Evolutionary conservation across 2,113 vertebrate species (phyloP), one percentile per base, ranked within the genome.

Genomic region (Corythornis vintsioides): DNA sequence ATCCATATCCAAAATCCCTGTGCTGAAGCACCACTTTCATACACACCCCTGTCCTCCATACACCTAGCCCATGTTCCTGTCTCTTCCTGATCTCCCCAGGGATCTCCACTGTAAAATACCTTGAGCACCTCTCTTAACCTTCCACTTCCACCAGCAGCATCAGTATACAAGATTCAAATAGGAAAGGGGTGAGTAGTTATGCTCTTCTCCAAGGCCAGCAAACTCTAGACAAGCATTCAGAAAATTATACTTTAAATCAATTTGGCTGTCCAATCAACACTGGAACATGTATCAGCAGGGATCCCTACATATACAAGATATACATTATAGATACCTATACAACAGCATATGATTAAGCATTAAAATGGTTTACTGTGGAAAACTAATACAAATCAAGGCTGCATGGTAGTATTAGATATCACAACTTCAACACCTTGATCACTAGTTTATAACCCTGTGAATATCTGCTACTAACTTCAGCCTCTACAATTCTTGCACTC

Each of bases 221-320:
- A 89, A 40, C 7, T 16, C 29, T 33, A 60, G 33, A 47, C 31
- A 57, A n/a, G 40, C 24, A 55, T 60, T 73, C 45, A 60, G 55
- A 73, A 87, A 65, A 65, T n/a, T 3, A n/a, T 0, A 65, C 7
- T 69, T 84, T 55, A 69, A 83, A 76, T 17, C 15, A 25, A 22
- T 47, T 11, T 65, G 22, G 28, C 38, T 45, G 43, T 69, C 59
- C 35, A 69, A 2, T 26, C 35, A 38, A 33, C 25, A 21, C 5
- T 9, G 50, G 50, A 73, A 65, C 0, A 0, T 13, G 6, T 20
- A 52, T 7, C 15, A 12, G 11, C 33, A 20, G 53, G 19, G 48
- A n/a, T 33, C 29, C 0, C 55, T 16, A 47, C 26, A 40, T 8
- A 31, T 4, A 67, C 8, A 78, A 43, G 13, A 38, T 47, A 48